These are phyloP conservation scores for Corythornis vintsioides DNA, from an alignment of 2,113 vertebrate species.

Conservation along the genomic window DNA sequence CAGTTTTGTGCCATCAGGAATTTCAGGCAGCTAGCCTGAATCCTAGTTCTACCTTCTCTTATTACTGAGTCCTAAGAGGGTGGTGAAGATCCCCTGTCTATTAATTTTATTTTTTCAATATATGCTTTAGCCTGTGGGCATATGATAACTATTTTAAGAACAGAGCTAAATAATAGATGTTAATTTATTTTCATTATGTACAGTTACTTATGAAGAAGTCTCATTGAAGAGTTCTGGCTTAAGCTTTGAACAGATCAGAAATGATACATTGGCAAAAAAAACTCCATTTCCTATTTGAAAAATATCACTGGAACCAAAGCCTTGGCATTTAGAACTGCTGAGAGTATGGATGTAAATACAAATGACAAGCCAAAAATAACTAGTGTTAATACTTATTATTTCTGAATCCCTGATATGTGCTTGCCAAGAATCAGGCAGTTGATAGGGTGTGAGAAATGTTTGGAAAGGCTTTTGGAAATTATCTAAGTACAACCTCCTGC, in stretches of 20 bases:
- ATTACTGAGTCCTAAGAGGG: neutral
- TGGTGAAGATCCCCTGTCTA: neutral
- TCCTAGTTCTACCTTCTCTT: neutral
- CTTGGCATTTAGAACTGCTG: conserved; percentile 14
- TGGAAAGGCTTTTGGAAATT: neutral
- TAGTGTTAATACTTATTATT: conserved; percentile 34
- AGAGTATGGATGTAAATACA: conserved; percentile 29
- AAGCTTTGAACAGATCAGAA: conserved; percentile 35
- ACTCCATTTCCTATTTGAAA: neutral
- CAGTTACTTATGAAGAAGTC: conserved; percentile 8
- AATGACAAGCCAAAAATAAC: conserved; percentile 41
- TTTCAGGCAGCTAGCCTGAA: neutral
- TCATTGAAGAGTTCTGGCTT: conserved; percentile 37
- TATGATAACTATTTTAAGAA: conserved; percentile 25
- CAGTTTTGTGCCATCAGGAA: neutral
- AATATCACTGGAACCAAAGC: neutral
- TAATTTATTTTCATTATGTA: conserved; percentile 50
- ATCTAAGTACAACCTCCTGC: neutral
- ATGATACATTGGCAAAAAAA: conserved; percentile 11
- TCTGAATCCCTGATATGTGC: neutral
- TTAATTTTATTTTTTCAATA: neutral
- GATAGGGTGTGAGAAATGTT: neutral
- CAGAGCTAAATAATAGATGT: conserved; percentile 31
- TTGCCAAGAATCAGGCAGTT: neutral
- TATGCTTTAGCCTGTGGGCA: neutral